phyloP scores from a whole-genome alignment of 2,888 invertebrate genomes.

The Carabus problematicus region DNA sequence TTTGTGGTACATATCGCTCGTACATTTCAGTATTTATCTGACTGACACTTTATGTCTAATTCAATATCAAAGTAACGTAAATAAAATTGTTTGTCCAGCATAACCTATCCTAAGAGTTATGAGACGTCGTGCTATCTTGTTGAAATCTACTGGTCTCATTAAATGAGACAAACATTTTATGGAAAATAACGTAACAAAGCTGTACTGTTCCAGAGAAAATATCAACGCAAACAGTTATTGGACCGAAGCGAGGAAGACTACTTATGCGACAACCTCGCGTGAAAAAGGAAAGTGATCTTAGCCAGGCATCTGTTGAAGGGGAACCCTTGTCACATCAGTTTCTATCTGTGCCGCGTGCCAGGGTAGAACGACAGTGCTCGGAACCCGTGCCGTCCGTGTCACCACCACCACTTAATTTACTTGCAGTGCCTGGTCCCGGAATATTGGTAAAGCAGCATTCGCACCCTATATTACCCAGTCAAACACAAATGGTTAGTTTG shows the following conservation, averaged over 20 bases:
- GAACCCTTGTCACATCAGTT: constrained; percentile 56
- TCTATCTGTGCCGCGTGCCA: constrained; percentile 61
- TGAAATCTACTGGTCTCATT: no score
- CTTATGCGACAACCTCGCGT: constrained; percentile 72
- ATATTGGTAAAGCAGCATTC: constrained; percentile 72
- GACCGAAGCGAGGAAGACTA: constrained; percentile 68
- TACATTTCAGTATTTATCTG: no score
- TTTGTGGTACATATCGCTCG: no score
- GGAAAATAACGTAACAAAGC: no score
- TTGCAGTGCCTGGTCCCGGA: constrained; percentile 66
- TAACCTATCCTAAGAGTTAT: no score
- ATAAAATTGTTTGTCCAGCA: no score
- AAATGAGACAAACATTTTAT: no score
- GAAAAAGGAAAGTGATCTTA: constrained; percentile 68
- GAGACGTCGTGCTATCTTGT: no score
- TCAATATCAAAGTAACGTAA: no score
- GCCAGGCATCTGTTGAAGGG: constrained; percentile 57
- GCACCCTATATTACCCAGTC: constrained; percentile 69
- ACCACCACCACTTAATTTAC: constrained; percentile 63
- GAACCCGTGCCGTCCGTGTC: constrained; percentile 67
- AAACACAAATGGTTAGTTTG: constrained; percentile 55
- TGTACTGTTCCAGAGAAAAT: constrained; percentile 43
- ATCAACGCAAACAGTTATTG: constrained; percentile 55
- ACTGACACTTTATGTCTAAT: no score
- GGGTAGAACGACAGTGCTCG: constrained; percentile 66